phyloP scores from a whole-genome alignment of 2,888 invertebrate species.

The Oithona nana region DNA sequence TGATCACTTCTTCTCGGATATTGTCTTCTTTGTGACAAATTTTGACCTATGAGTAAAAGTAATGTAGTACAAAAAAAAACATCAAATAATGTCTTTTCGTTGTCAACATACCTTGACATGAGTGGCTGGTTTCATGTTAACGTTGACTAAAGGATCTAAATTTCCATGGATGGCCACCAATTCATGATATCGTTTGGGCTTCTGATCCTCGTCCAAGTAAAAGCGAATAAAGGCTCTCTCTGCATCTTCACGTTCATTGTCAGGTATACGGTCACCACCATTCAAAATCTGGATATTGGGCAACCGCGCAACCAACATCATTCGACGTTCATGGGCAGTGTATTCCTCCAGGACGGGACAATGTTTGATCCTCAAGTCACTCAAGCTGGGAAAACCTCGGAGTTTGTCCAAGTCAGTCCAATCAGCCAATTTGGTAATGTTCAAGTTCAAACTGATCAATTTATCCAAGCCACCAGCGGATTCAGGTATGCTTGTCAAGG shows the following conservation, averaged over 20 bases:
- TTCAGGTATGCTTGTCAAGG: neutral
- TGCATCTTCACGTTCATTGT: constrained; percentile 5
- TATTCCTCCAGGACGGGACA: neutral
- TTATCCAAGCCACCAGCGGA: neutral
- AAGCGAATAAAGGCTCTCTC: constrained; percentile 13
- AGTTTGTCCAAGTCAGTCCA: constrained; percentile 7
- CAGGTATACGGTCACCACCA: constrained; percentile 8
- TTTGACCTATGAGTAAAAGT: too few relatives aligned
- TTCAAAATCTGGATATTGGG: constrained; percentile 15
- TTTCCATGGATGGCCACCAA: constrained; percentile 9
- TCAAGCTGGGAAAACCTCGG: neutral
- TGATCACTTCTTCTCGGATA: neutral
- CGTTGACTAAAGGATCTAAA: constrained; percentile 13
- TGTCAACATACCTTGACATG: neutral
- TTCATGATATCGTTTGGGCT: constrained; percentile 9
- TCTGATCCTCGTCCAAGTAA: neutral
- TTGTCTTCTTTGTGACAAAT: neutral
- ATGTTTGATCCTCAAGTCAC: neutral
- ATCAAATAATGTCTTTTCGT: too few relatives aligned
- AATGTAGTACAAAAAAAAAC: too few relatives aligned
- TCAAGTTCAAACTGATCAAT: neutral
- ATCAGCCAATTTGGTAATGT: neutral
- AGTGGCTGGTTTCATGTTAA: constrained; percentile 7
- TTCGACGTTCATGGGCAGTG: constrained; percentile 2
- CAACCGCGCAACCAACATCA: constrained; percentile 7